Percentiles rank a stretch among this genome's conserved stretches.
phyloP scores from a whole-genome alignment of 1,140 invertebrate species.

The Tetramorium alpestre region DNA sequence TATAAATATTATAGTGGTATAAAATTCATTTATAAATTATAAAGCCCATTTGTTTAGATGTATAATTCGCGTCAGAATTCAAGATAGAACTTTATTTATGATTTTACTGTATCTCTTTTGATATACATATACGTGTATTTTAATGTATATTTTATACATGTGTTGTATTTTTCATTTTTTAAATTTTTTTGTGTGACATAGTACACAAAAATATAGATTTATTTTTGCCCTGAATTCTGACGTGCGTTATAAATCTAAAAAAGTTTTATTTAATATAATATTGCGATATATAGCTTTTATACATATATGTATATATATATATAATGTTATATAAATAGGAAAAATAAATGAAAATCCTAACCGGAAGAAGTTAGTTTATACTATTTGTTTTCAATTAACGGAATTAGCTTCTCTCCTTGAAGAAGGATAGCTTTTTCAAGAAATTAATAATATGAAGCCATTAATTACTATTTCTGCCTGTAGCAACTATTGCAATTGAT shows the following conservation, averaged over 20 bases:
- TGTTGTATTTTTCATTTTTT: background rate
- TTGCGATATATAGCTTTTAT: background rate
- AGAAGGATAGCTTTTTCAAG: background rate
- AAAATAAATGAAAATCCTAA: background rate
- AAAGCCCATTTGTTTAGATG: background rate
- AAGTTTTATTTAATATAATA: background rate
- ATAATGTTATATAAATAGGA: background rate
- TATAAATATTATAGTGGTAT: background rate
- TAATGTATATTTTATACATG: background rate
- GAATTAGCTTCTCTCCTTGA: background rate
- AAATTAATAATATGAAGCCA: background rate
- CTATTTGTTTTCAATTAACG: background rate
- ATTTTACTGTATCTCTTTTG: background rate
- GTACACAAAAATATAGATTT: background rate
- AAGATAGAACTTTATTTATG: background rate
- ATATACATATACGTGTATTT: background rate
- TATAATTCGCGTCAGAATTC: background rate
- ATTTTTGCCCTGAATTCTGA: background rate
- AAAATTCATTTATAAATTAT: conserved; percentile 5
- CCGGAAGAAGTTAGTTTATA: background rate
- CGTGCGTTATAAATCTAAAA: background rate
- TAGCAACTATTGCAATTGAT: conserved; percentile 18
- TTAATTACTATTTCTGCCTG: conserved; percentile 3
- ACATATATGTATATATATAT: background rate
- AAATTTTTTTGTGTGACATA: background rate